A percentile compares a stretch with the other conserved stretches of the same genome.
Conservation (phyloP, 2,797 vertebrate species). For the Triplophysa yarkandensis region DNA sequence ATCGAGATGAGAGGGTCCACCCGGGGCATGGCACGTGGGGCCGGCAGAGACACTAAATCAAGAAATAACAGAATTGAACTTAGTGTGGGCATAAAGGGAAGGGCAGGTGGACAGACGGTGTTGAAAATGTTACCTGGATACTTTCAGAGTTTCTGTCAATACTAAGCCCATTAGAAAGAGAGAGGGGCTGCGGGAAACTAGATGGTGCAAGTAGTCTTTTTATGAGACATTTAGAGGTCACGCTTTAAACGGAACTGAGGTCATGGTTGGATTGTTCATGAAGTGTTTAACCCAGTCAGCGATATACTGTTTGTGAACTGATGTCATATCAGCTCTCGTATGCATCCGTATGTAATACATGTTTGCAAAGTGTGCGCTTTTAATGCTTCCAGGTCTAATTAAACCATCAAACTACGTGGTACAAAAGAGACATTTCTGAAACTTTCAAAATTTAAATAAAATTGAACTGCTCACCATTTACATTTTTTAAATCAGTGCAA, state of each 20-base stretch:
- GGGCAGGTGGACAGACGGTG: constrained; percentile 1
- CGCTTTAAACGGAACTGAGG: not conserved
- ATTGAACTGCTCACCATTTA: no score
- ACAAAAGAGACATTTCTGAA: no score
- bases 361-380: no score
- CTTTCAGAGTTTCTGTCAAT: constrained; percentile 40
- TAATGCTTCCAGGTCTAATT: no score
- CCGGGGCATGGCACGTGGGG: constrained; percentile 20
- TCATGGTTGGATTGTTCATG: constrained; percentile 23
- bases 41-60: constrained; percentile 44
- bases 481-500: no score
- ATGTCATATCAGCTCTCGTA: constrained; percentile 14
- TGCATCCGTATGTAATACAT: constrained; percentile 5
- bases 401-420: no score
- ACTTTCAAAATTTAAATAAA: no score
- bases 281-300: constrained; percentile 11
- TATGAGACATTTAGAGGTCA: constrained; percentile 36
- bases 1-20: constrained; percentile 43
- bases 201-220: constrained; percentile 32
- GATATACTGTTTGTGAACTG: constrained; percentile 14
- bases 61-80: constrained; percentile 48
- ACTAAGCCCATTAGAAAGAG: constrained; percentile 37
- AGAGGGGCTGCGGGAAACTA: not conserved
- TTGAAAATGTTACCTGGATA: constrained; percentile 31
- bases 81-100: constrained; percentile 20